phyloP scores from a whole-genome alignment of 1,140 invertebrate species.

The Atopsyche davidsoni region DNA sequence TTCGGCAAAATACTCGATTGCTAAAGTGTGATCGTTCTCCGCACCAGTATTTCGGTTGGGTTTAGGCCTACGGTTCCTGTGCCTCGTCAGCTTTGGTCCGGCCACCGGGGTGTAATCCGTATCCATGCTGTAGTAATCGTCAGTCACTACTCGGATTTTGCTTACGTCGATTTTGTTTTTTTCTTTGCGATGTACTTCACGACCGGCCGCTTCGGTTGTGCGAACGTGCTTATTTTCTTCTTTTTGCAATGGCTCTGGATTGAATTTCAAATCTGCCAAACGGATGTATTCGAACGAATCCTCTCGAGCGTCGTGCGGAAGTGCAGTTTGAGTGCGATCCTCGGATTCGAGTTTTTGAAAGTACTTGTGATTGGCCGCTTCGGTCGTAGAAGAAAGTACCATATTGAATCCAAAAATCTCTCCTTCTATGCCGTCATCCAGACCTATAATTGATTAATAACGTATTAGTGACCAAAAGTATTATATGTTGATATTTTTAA shows the following conservation, averaged over 20 bases:
- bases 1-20: slow-evolving; percentile 11
- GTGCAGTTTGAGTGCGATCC: not conserved
- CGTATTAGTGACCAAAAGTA: not conserved
- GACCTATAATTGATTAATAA: slow-evolving; percentile 32
- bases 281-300: slow-evolving; percentile 17
- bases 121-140: slow-evolving; percentile 21
- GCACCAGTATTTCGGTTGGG: not conserved
- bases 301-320: slow-evolving; percentile 1
- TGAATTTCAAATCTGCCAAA: slow-evolving; percentile 8
- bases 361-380: slow-evolving; percentile 26
- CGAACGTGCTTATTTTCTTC: not conserved
- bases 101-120: slow-evolving; percentile 13
- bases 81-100: not conserved
- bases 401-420: slow-evolving; percentile 62
- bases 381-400: slow-evolving; percentile 48
- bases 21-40: slow-evolving; percentile 4
- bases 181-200: no score
- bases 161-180: slow-evolving; percentile 10
- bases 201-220: no score
- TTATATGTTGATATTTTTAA: slow-evolving; percentile 3
- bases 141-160: slow-evolving; percentile 14
- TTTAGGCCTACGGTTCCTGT: no score
- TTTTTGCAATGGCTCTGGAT: not conserved
- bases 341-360: slow-evolving; percentile 16
- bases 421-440: slow-evolving; percentile 60